phyloP scores from a whole-genome alignment of 2,888 invertebrate genomes.

The Tortricodes alternella region DNA sequence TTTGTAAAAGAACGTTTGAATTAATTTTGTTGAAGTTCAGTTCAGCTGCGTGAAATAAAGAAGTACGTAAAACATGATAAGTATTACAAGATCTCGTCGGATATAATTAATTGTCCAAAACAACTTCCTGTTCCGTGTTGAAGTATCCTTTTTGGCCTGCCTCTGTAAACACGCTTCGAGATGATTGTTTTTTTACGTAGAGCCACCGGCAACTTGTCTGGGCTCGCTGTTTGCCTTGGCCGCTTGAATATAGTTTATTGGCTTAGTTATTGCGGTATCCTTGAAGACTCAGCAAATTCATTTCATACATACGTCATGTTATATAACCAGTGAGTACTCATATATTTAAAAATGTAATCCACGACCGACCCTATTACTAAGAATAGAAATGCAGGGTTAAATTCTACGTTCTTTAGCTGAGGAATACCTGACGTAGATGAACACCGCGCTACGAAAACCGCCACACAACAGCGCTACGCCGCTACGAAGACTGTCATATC shows the following conservation, averaged over 20 bases:
- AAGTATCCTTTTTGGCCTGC: constrained; percentile 14
- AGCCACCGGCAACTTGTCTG: constrained; percentile 18
- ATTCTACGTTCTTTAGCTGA: neutral
- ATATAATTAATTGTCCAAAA: constrained; percentile 8
- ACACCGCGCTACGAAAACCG: constrained; percentile 19
- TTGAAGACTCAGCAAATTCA: neutral
- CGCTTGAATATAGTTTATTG: neutral
- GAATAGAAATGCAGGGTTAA: neutral
- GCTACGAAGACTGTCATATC: constrained; percentile 21
- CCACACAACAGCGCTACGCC: constrained; percentile 27
- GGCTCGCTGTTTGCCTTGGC: neutral
- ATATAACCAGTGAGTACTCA: constrained; percentile 10
- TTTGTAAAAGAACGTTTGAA: too few relatives aligned
- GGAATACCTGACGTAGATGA: neutral
- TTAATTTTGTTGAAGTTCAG: too few relatives aligned
- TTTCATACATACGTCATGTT: neutral
- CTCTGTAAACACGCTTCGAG: constrained; percentile 28
- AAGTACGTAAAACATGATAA: too few relatives aligned
- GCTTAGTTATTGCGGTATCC: neutral
- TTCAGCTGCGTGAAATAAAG: too few relatives aligned
- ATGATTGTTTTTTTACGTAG: constrained; percentile 29
- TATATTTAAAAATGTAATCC: too few relatives aligned
- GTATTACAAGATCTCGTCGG: neutral
- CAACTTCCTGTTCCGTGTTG: neutral
- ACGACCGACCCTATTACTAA: too few relatives aligned